Evolutionary conservation across 2,888 invertebrate species (phyloP).

Genomic region (Agrilus cyanescens): DNA sequence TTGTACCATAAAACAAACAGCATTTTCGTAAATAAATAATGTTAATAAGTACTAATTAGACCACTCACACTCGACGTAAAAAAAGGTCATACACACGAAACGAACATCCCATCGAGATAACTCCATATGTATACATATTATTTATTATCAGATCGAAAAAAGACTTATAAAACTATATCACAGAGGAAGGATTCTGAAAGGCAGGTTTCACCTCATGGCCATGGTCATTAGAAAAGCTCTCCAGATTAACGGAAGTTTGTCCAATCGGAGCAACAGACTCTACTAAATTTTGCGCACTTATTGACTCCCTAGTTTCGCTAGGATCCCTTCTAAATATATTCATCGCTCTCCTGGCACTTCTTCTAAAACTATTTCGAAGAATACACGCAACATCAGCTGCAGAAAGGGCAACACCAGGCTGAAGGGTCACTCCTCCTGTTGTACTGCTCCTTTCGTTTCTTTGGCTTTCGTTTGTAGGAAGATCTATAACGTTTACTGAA

Average conservation of each 20-base stretch:
- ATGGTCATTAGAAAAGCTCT: conserved; percentile 21
- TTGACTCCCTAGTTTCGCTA: conserved; percentile 26
- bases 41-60: not conserved
- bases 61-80: conserved; percentile 4
- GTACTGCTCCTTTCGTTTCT: conserved; percentile 1
- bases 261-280: conserved; percentile 49
- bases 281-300: conserved; percentile 48
- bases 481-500: conserved; percentile 9
- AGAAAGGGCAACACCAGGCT: conserved; percentile 34
- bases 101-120: not conserved
- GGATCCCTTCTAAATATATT: conserved; percentile 29
- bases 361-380: conserved; percentile 43
- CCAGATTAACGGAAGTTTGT: conserved; percentile 33
- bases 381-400: conserved; percentile 47
- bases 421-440: conserved; percentile 1
- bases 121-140: too few relatives aligned
- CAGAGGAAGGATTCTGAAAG: conserved; percentile 27
- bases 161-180: conserved; percentile 27
- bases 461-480: conserved; percentile 5
- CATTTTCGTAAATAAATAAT: too few relatives aligned
- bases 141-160: conserved; percentile 1
- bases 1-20: too few relatives aligned
- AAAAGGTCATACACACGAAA: conserved; percentile 7
- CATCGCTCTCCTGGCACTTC: conserved; percentile 33
- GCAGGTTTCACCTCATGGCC: conserved; percentile 20